Conservation (phyloP, 2,888 invertebrate species). For the Entomobrya multifasciata region DNA sequence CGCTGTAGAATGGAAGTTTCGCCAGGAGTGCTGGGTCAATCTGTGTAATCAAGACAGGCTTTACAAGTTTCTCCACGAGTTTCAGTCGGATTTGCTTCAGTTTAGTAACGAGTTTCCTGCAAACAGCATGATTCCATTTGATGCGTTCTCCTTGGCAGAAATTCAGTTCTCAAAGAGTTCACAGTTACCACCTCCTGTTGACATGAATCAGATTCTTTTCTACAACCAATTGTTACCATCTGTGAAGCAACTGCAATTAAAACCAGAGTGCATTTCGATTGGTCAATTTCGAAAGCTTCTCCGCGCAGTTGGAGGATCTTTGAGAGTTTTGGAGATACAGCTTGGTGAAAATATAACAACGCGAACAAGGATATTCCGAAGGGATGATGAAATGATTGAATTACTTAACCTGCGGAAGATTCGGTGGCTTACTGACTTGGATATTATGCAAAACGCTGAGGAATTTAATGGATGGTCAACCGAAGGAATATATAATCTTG, state of each 20-base stretch:
- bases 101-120: background rate
- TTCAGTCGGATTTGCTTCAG: constrained; percentile 43
- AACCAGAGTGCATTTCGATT: constrained; percentile 47
- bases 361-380: constrained; percentile 41
- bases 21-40: constrained; percentile 58
- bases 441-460: constrained; percentile 50
- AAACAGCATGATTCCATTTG: constrained; percentile 15
- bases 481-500: constrained; percentile 33
- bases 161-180: constrained; percentile 39
- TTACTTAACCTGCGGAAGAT: constrained; percentile 25
- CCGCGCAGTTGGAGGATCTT: constrained; percentile 35
- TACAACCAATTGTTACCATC: constrained; percentile 44
- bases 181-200: background rate
- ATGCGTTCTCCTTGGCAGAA: constrained; percentile 48
- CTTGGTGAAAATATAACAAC: constrained; percentile 51
- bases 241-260: constrained; percentile 44
- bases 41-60: constrained; percentile 37
- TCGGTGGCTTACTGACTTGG: constrained; percentile 43
- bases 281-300: constrained; percentile 51
- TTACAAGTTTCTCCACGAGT: constrained; percentile 49
- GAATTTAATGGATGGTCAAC: constrained; percentile 61
- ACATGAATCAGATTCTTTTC: constrained; percentile 45
- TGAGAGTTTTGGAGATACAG: constrained; percentile 47
- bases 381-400: constrained; percentile 57
- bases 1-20: constrained; percentile 39